Evolutionary conservation across 2,888 invertebrate species (phyloP).

Genomic region (Pediacus dermestoides): DNA sequence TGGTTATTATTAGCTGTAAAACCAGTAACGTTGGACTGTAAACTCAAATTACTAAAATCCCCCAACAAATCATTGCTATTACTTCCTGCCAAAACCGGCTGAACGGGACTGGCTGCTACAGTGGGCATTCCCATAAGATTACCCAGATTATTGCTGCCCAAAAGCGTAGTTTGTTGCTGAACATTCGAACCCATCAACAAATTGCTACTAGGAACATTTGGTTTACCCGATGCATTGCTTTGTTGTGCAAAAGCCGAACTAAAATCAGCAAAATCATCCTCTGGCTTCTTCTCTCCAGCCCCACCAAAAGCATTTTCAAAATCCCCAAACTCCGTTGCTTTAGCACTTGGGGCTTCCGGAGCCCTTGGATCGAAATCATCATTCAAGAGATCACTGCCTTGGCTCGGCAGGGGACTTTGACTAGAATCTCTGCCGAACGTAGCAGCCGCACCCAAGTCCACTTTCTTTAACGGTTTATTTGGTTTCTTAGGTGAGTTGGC

Average conservation of each 20-base stretch:
- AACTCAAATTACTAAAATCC: constrained; percentile 38
- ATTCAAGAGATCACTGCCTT: constrained; percentile 52
- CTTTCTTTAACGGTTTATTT: constrained; percentile 53
- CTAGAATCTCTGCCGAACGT: constrained; percentile 58
- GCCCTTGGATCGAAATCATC: constrained; percentile 63
- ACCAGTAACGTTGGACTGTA: too few species aligned
- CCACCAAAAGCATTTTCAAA: constrained; percentile 68
- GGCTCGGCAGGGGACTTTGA: constrained; percentile 40
- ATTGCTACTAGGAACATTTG: constrained; percentile 16
- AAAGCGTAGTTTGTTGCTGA: too few species aligned
- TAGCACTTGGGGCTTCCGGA: constrained; percentile 39
- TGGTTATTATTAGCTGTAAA: constrained; percentile 21
- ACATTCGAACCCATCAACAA: constrained; percentile 20
- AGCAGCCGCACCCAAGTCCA: constrained; percentile 67
- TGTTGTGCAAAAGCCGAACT: constrained; percentile 68
- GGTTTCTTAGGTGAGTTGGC: constrained; percentile 47
- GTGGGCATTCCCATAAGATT: constrained; percentile 5
- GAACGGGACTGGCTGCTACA: constrained; percentile 8
- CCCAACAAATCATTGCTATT: constrained; percentile 39
- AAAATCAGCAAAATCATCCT: constrained; percentile 80
- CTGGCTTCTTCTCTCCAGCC: constrained; percentile 31
- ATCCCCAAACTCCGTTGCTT: constrained; percentile 68
- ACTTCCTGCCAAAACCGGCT: constrained; percentile 17
- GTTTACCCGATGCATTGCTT: too few species aligned
- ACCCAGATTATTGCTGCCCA: constrained; percentile 5